A percentile compares a stretch with the other conserved stretches of the same genome.
These are phyloP conservation scores for Periophthalmodon schlosseri DNA, from an alignment of 2,113 vertebrate species.

Conservation along the genomic window DNA sequence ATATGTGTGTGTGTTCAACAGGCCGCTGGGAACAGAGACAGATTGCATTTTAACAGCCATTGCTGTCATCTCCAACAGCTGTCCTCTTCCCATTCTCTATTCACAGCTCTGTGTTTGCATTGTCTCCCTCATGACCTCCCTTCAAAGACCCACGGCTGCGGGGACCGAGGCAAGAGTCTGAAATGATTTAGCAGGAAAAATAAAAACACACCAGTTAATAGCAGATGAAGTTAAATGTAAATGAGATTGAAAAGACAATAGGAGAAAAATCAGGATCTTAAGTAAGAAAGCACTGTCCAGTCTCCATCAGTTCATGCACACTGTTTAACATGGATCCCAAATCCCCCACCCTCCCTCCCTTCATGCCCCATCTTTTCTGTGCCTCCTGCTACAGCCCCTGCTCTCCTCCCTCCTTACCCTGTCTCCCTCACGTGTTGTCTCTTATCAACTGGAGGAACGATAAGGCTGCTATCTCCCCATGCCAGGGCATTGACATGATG, in stretches of 20 bases:
- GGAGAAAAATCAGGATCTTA: slow-evolving; percentile 21
- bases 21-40: slow-evolving; percentile 78
- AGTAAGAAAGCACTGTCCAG: slow-evolving; percentile 36
- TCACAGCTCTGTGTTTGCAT: slow-evolving; percentile 78
- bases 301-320: slow-evolving; percentile 40
- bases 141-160: slow-evolving; percentile 53
- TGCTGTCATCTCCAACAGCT: slow-evolving; percentile 84
- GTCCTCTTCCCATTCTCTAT: slow-evolving; percentile 80
- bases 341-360: slow-evolving; percentile 23
- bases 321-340: slow-evolving; percentile 34
- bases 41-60: slow-evolving; percentile 83
- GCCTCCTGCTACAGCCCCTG: slow-evolving; percentile 7
- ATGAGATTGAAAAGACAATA: slow-evolving; percentile 28
- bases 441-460: slow-evolving; percentile 77
- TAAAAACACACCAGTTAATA: slow-evolving; percentile 43
- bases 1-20: slow-evolving; percentile 58
- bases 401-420: slow-evolving; percentile 9
- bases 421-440: slow-evolving; percentile 70
- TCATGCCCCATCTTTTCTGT: slow-evolving; percentile 16
- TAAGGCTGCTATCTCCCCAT: slow-evolving; percentile 77
- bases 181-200: slow-evolving; percentile 16
- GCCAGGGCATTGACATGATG: slow-evolving; percentile 77
- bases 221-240: slow-evolving; percentile 56
- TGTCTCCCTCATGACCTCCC: slow-evolving; percentile 76
- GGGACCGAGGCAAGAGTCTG: slow-evolving; percentile 3